Base-by-base conservation (phyloP, 2,113 vertebrate genomes). In the Anser brachyrhynchus region DNA sequence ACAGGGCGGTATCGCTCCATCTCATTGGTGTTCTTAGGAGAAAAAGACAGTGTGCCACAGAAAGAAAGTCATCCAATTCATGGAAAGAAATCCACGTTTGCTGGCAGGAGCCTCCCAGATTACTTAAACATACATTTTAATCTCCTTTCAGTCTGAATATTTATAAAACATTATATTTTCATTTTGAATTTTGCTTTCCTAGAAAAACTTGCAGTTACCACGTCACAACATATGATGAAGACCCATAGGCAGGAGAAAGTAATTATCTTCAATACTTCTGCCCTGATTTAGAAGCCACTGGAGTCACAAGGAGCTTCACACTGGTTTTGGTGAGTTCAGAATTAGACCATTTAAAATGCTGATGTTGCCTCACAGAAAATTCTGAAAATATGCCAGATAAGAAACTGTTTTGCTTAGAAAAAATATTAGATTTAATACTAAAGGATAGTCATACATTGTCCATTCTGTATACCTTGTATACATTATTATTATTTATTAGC, bases 111-210 rank as follows among this genome's bases (percentile, higher is more conserved):
- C 19, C 55, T 90, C 62, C 66, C 44, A 66, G 88, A 94, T 96
- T 95, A 96, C 37, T 75, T 87, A 69, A 92, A 82, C 12, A 57
- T 89, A 70, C 90, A 96, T 93, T 96, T 93, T 91, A 95, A 97
- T 93, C n/a, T 55, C 61, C 87, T 93, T 94, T 93, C 92, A 97
- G 71, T 79, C 76, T 93, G 84, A 90, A 52, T 91, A 65, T 94
- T 93, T 92, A 71, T 73, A 87, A 93, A 75, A 66, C 92, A 76
- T 22, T 97, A 85, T 49, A 93, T 94, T 84, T 95, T 22, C 70
- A 91, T 93, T 97, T 91, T 92, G 75, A 95, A 93, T 77, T 87
- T 84, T 74, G 65, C 66, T 95, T 75, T 95, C 83, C 92, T 80
- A 35, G 84, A 95, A 96, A 95, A 97, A 61, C 64, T 66, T 65